Evolutionary conservation across 2,888 invertebrate genomes (phyloP).

Genomic region (Hypolimnas misippus): DNA sequence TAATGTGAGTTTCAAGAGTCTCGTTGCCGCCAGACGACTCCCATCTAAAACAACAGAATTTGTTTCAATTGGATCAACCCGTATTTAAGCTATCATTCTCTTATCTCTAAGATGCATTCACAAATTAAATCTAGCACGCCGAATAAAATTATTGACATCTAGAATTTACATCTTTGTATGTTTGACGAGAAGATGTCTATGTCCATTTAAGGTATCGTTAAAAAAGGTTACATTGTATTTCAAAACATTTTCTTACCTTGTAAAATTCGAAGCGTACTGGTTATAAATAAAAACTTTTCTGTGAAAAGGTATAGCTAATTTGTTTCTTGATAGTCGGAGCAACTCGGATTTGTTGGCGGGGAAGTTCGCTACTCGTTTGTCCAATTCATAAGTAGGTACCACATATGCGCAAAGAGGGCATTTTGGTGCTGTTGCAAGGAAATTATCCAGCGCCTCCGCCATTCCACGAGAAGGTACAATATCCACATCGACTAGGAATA

Average conservation of each 20-base stretch:
- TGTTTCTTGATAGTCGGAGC: constrained; percentile 89
- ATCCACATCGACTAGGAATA: constrained; percentile 94
- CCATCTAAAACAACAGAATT: constrained; percentile 69
- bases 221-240: too few species aligned
- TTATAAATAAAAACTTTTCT: constrained; percentile 96
- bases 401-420: constrained; percentile 91
- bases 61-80: too few species aligned
- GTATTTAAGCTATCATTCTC: too few species aligned
- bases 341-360: constrained; percentile 92
- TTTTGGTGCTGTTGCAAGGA: constrained; percentile 85
- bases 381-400: constrained; percentile 95
- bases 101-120: constrained; percentile 77
- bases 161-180: too few species aligned
- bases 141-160: too few species aligned
- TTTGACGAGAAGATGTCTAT: too few species aligned
- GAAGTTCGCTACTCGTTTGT: constrained; percentile 88
- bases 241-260: constrained; percentile 85
- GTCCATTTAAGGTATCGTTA: too few species aligned
- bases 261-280: constrained; percentile 95
- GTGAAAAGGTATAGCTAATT: constrained; percentile 94
- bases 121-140: too few species aligned
- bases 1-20: constrained; percentile 87
- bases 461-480: constrained; percentile 92
- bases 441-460: constrained; percentile 88
- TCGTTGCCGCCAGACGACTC: constrained; percentile 85